phyloP scores from a whole-genome alignment of 2,113 vertebrate genomes.

The Microcebus jonahi region DNA sequence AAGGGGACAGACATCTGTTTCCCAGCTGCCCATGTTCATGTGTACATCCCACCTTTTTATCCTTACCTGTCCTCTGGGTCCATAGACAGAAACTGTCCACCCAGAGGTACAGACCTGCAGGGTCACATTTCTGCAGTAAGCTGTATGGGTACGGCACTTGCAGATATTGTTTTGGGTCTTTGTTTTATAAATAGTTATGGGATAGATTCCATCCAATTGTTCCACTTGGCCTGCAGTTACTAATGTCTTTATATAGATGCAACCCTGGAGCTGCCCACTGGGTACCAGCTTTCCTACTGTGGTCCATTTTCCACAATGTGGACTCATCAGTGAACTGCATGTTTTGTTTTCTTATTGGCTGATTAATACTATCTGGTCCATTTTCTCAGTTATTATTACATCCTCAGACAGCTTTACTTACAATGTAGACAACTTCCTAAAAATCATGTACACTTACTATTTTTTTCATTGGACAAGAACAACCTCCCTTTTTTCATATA shows the following conservation, averaged over 20 bases:
- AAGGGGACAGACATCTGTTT: background rate
- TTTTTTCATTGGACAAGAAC: background rate
- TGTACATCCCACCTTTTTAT: background rate
- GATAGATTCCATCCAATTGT: no score
- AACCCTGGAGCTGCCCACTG: background rate
- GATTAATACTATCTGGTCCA: background rate
- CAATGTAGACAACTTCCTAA: background rate
- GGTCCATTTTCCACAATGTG: background rate
- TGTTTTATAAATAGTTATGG: background rate
- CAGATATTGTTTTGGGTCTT: background rate
- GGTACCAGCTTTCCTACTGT: fast-evolving
- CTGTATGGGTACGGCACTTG: fast-evolving
- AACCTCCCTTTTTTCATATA: background rate
- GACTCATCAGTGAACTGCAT: background rate
- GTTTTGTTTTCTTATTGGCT: background rate
- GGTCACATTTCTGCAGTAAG: background rate
- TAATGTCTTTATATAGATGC: background rate
- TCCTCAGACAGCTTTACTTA: background rate
- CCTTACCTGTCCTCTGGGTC: background rate
- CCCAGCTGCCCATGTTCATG: background rate
- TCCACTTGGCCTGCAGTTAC: no score
- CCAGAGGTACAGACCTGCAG: fast-evolving
- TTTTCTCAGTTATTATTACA: slow-evolving; percentile 2
- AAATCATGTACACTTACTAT: background rate
- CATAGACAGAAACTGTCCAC: fast-evolving